Evolutionary conservation across 2,888 invertebrate genomes (phyloP), one percentile per base, ranked within the genome.

Genomic region (Malachius bipustulatus): DNA sequence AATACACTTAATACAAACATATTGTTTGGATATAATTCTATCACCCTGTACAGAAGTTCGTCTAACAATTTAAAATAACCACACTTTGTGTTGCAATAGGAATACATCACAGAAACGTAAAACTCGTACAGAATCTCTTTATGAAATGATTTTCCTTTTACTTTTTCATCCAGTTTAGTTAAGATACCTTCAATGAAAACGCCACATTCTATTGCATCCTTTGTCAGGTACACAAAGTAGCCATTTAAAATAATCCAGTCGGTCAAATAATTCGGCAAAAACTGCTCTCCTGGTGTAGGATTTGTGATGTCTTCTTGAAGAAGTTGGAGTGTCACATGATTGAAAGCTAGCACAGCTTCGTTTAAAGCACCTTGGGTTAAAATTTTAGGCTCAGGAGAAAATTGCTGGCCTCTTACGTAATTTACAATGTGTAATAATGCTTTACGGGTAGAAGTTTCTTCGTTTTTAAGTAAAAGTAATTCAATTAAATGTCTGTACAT

Each of bases 21-120:
- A 56, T 78, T 78, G 39, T 72, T 67, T 1, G 76, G 74, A 53
- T 67, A 76, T 16, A 60, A 60, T 4, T 54, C 47, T 2, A 72
- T 50, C 0, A 65, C 66, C 15, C 54, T 50, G 26, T 50, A 47
- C 16, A 69, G 45, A 12, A 61, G 59, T 14, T 60, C 56, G 36
- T 63, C 60, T 12, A 70, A 46, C 3, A 64, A 44, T n/a, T 55
- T 52, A 44, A 59, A 64, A 2, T 61, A 51, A 9, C 62, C 60
- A 26, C 50, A 49, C 19, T 62, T 62, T 9, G 55, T 52, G 36
- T 51, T 48, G 32, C 56, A 59, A 36, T 56, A 46, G 42, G 54
- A 59, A 38, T 60, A 60, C 14, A 66, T 42, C 11, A 65, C 44
- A 1, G 58, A 51, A 2, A 62, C 49, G 31, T 63, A 60, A 39